A percentile compares a stretch with the other conserved stretches of the same genome.
Conservation (phyloP, 2,113 vertebrate species). For the Lasiurus borealis region DNA sequence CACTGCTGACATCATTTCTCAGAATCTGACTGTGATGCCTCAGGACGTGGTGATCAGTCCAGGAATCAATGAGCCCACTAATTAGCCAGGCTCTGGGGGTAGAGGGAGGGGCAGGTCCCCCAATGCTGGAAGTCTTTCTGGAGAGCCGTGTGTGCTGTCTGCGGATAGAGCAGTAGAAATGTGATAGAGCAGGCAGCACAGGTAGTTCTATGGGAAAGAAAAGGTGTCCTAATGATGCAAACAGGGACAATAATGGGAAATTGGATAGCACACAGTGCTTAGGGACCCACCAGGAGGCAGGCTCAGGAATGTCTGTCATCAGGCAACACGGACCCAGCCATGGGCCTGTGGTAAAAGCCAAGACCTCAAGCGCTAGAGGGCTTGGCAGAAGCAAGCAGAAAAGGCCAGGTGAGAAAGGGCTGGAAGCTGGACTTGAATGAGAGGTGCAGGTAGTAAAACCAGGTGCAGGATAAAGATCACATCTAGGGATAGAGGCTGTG, state of each 20-base stretch:
- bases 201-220: neutral
- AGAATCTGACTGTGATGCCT: slow-evolving; percentile 12
- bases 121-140: neutral
- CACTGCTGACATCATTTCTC: slow-evolving; percentile 65
- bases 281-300: neutral
- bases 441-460: neutral
- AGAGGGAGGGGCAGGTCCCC: too few species aligned
- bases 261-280: neutral
- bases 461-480: neutral
- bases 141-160: neutral
- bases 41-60: neutral
- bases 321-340: neutral
- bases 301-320: neutral
- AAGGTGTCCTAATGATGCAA: neutral
- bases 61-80: neutral
- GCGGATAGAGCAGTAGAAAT: neutral
- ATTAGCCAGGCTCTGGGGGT: neutral
- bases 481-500: neutral
- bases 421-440: neutral
- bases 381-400: neutral
- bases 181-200: neutral
- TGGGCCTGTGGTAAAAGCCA: neutral
- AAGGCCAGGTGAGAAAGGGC: neutral
- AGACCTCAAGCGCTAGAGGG: neutral
- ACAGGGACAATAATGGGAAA: neutral